These are phyloP conservation scores for Danionella dracula DNA, from an alignment of 2,797 vertebrate species.

Conservation along the genomic window DNA sequence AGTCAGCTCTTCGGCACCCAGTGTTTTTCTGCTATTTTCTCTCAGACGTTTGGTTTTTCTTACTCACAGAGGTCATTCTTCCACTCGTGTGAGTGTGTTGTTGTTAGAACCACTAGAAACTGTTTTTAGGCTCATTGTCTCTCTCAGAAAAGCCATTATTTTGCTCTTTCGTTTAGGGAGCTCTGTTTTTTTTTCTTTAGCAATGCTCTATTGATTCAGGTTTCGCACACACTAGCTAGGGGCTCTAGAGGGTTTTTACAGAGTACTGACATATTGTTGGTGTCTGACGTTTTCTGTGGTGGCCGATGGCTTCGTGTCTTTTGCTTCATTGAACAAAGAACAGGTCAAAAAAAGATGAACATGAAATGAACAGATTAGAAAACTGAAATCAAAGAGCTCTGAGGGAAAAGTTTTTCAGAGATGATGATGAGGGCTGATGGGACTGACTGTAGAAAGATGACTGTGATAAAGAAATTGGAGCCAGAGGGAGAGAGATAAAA, in stretches of 20 bases:
- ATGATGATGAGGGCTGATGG: constrained; percentile 4
- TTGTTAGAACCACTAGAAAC: constrained; percentile 26
- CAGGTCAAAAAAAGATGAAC: neutral
- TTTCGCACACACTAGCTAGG: constrained; percentile 16
- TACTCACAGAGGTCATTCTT: constrained; percentile 20
- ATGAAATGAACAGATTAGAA: constrained; percentile 20
- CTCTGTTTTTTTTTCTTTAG: neutral
- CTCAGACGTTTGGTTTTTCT: neutral
- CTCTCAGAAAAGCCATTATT: constrained; percentile 48
- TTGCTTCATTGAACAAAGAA: neutral
- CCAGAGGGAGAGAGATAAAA: neutral
- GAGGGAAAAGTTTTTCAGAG: constrained; percentile 1
- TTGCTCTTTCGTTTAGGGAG: constrained; percentile 40
- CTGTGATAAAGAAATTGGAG: neutral
- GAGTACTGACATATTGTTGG: constrained; percentile 4
- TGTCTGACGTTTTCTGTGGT: constrained; percentile 7
- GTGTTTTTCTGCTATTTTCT: constrained; percentile 8
- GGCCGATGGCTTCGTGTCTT: neutral
- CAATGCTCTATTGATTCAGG: constrained; percentile 7
- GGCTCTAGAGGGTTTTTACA: neutral
- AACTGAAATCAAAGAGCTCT: constrained; percentile 15
- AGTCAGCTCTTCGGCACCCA: constrained; percentile 10
- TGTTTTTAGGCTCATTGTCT: constrained; percentile 47
- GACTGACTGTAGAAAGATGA: constrained; percentile 4
- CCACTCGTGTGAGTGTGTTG: constrained; percentile 38